A percentile compares a stretch with the other conserved stretches of the same genome.
phyloP scores from a whole-genome alignment of 2,113 vertebrate genomes.

The Centropus unirufus region DNA sequence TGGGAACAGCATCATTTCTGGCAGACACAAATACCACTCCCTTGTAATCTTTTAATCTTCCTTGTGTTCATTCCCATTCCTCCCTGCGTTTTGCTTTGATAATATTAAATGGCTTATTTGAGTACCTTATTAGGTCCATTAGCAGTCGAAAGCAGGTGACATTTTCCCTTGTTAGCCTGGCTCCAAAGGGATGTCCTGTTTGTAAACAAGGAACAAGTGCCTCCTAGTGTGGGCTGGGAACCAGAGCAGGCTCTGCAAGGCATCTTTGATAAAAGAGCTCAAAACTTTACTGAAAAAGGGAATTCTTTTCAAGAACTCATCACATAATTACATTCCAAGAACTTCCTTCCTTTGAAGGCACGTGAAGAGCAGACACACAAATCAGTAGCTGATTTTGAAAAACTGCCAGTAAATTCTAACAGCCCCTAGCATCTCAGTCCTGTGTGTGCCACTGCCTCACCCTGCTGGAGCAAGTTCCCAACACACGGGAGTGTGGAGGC shows the following conservation, averaged over 20 bases:
- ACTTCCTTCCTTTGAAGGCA: background rate
- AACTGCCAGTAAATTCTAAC: background rate
- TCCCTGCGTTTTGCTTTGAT: background rate
- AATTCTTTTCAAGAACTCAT: background rate
- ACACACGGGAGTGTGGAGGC: background rate
- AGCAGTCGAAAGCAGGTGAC: background rate
- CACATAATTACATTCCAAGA: background rate
- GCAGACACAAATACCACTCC: background rate
- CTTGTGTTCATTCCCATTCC: background rate
- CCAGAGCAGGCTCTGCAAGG: background rate
- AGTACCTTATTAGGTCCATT: conserved; percentile 4
- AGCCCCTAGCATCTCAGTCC: background rate
- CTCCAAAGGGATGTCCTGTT: background rate
- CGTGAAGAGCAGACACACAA: background rate
- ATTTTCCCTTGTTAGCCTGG: background rate
- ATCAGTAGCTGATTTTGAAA: background rate
- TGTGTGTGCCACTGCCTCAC: background rate
- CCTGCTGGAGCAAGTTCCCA: background rate
- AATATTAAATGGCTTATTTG: conserved; percentile 2
- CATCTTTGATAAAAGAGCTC: background rate
- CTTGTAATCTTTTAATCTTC: background rate
- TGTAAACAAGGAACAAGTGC: background rate
- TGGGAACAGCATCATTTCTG: background rate
- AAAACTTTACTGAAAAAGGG: background rate
- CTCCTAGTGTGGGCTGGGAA: background rate